These are phyloP conservation scores for Lasioglossum lativentre DNA, from an alignment of 2,888 invertebrate genomes.

Conservation along the genomic window DNA sequence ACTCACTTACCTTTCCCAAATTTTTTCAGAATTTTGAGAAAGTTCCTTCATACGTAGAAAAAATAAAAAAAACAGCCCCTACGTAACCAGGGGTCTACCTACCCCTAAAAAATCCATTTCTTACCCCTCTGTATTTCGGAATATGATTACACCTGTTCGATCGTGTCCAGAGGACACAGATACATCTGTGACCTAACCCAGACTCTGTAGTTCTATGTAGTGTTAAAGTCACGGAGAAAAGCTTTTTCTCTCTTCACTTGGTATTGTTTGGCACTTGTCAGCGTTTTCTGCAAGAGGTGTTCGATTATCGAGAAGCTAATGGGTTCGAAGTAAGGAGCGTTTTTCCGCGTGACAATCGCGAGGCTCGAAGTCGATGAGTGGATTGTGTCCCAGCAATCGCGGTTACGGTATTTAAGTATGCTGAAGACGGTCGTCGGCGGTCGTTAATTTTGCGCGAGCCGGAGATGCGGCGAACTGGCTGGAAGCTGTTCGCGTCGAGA, in stretches of 20 bases:
- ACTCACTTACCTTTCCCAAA: neutral
- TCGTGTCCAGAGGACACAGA: neutral
- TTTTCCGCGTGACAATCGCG: conserved; percentile 21
- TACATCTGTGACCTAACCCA: neutral
- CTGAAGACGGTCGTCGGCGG: conserved; percentile 38
- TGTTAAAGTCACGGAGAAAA: too few species aligned
- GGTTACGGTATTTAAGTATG: conserved; percentile 60
- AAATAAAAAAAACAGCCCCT: too few species aligned
- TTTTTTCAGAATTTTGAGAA: neutral
- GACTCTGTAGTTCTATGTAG: too few species aligned
- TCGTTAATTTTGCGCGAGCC: conserved; percentile 67
- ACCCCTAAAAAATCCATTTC: too few species aligned
- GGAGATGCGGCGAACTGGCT: conserved; percentile 52
- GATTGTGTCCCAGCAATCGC: conserved; percentile 52
- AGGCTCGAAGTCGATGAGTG: conserved; percentile 7
- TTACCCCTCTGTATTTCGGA: too few species aligned
- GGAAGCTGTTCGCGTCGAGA: conserved; percentile 55
- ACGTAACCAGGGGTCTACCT: too few species aligned
- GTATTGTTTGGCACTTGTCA: neutral
- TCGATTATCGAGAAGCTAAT: neutral
- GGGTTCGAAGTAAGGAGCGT: neutral
- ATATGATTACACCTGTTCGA: too few species aligned
- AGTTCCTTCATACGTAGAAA: neutral
- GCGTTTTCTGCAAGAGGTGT: neutral
- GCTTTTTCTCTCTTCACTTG: neutral